Percentiles rank a stretch among this genome's conserved stretches.
Evolutionary conservation across 2,113 vertebrate genomes (phyloP).

Genomic region (Orthonyx spaldingii): DNA sequence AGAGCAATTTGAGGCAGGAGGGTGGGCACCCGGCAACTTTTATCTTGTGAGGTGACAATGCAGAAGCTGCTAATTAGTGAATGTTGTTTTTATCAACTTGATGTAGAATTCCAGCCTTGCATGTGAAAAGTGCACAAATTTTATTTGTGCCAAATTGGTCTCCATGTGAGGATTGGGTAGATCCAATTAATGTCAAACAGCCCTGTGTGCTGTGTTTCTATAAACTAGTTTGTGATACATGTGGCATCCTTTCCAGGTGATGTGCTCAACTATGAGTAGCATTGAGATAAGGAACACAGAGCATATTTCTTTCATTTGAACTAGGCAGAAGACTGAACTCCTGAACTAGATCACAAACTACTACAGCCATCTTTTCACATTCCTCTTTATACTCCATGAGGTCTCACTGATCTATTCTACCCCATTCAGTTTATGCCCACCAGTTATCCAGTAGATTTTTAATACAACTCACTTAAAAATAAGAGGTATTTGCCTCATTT

Average conservation of each 20-base stretch:
- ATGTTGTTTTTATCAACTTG: slow-evolving; percentile 54
- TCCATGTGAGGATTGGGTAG: slow-evolving; percentile 62
- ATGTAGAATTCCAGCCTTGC: slow-evolving; percentile 54
- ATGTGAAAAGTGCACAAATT: slow-evolving; percentile 60
- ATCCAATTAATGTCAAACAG: slow-evolving; percentile 74
- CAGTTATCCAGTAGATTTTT: background rate
- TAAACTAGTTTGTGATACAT: slow-evolving; percentile 17
- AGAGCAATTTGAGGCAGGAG: slow-evolving; percentile 56
- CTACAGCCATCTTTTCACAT: background rate
- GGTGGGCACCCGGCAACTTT: slow-evolving; percentile 60
- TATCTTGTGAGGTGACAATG: slow-evolving; percentile 69
- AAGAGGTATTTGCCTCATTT: background rate
- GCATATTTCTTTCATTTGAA: background rate
- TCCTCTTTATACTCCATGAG: background rate
- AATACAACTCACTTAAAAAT: background rate
- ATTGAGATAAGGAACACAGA: background rate
- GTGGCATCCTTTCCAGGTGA: slow-evolving; percentile 31
- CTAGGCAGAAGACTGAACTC: background rate
- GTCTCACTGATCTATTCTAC: background rate
- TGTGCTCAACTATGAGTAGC: background rate
- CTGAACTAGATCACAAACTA: background rate
- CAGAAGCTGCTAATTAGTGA: slow-evolving; percentile 74
- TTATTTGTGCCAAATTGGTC: slow-evolving; percentile 68
- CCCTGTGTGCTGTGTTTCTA: background rate
- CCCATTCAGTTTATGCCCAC: background rate